A percentile compares a stretch with the other conserved stretches of the same genome.
phyloP scores from a whole-genome alignment of 2,797 vertebrate genomes.

The Thripadectes ignobilis region DNA sequence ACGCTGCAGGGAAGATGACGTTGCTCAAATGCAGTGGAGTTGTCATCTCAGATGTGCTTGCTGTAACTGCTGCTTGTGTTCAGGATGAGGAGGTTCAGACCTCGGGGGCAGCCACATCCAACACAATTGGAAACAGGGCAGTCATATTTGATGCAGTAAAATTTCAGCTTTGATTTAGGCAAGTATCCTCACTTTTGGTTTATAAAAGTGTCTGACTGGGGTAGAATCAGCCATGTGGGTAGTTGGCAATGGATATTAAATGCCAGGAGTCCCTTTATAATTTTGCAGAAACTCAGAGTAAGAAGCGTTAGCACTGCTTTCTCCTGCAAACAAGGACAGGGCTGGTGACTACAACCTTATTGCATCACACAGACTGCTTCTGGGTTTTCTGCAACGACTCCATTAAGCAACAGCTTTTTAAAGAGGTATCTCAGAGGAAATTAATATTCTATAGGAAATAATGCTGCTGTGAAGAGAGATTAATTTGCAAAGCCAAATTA shows the following conservation, averaged over 20 bases:
- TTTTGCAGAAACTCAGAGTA: neutral
- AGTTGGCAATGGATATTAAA: neutral
- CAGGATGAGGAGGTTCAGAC: neutral
- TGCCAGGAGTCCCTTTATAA: neutral
- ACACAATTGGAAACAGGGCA: neutral
- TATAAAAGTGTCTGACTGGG: neutral
- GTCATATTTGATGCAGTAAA: neutral
- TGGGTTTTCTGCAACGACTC: neutral
- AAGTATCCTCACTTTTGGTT: neutral
- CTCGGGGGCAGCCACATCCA: neutral
- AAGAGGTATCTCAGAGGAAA: neutral
- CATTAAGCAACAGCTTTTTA: neutral
- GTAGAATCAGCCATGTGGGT: neutral
- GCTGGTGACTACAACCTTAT: neutral
- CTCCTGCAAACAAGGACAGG: neutral
- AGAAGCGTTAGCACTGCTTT: neutral
- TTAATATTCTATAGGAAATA: neutral
- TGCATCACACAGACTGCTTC: accelerated
- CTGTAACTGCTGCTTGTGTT: neutral
- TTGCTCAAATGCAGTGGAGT: neutral
- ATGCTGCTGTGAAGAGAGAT: neutral
- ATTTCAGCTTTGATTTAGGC: neutral
- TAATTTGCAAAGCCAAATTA: neutral
- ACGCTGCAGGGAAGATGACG: neutral
- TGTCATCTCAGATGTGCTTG: neutral